Evolutionary conservation across 2,113 vertebrate species (phyloP), one percentile per base, ranked within the genome.

Genomic region (Odontesthes bonariensis): DNA sequence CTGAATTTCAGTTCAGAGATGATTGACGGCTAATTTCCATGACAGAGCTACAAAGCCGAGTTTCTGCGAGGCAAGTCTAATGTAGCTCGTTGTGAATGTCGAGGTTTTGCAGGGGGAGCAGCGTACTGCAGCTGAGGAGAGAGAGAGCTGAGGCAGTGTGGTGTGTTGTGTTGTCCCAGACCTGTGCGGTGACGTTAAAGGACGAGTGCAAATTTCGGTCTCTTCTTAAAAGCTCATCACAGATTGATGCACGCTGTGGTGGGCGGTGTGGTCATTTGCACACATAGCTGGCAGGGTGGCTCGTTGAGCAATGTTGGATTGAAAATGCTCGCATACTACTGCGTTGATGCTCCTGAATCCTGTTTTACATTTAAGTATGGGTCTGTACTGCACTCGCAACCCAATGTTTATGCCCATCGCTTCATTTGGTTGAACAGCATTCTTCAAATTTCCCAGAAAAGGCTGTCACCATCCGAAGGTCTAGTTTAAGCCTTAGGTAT

Each of bases 11-110:
- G 23, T 49, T 69, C 53, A 47, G 51, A 27, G 31, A 56, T 74
- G 31, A 68, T 74, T 62, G 12, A 57, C 69, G 58, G 22, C 11
- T 23, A 61, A 31, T 49, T 58, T 67, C n/a, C 13, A 6, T 22
- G 1, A 16, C 27, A 17, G 3, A 20, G 49, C 2, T 3, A 6
- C 57, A 63, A 22, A 53, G 40, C 16, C 13, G 40, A 20, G 23
- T 20, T 31, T 73, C 12, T 54, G 22, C 55, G 47, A 61, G 42
- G 55, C 33, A 27, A 67, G 52, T 46, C 22, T 58, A 23, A 4
- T 14, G 7, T 20, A 40, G 60, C 61, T 9, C 0, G 6, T 9
- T 40, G 51, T 66, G 35, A 46, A 49, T 53, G 19, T 52, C 23
- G 17, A 63, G 55, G 33, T 56, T 33, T 2, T 27, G 52, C 8